These are phyloP conservation scores for Theonella swinhoei DNA, from an alignment of 37 sponge, comb jelly and placozoan species.

Conservation along the genomic window DNA sequence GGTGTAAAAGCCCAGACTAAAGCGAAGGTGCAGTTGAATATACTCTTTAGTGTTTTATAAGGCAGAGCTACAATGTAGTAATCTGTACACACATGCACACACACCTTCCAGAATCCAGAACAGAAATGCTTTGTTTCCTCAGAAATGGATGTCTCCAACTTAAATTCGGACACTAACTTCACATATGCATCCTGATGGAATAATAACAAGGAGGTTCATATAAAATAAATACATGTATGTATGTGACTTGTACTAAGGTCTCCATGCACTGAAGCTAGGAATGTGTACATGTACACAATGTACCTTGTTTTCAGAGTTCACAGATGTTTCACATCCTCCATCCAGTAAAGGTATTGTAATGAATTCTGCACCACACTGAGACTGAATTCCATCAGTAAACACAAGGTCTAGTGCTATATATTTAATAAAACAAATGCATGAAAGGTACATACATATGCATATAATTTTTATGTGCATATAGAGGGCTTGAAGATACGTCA, in stretches of 20 bases:
- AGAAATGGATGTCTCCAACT: conserved; percentile 15
- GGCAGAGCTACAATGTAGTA: too few species aligned
- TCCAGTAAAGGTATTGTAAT: conserved; percentile 12
- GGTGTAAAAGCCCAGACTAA: too few species aligned
- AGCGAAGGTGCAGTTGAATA: too few species aligned
- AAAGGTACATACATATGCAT: too few species aligned
- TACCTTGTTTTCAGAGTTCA: conserved; percentile 69
- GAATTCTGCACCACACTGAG: conserved; percentile 13
- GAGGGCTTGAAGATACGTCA: too few species aligned
- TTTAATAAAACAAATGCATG: neutral
- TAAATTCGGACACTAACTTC: conserved; percentile 38
- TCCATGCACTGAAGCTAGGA: too few species aligned
- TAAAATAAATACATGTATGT: too few species aligned
- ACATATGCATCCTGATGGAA: conserved; percentile 32
- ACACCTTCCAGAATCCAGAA: conserved; percentile 68
- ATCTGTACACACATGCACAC: conserved; percentile 6
- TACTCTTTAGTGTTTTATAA: too few species aligned
- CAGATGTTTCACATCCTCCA: conserved; percentile 17
- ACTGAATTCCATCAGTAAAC: conserved; percentile 15
- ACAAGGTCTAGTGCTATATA: conserved; percentile 30
- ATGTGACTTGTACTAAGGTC: too few species aligned
- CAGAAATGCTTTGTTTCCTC: conserved; percentile 31
- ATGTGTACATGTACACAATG: neutral
- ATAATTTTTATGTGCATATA: neutral
- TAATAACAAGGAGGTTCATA: neutral